Base-by-base conservation (phyloP, 2,113 vertebrate genomes). In the Pseudopodoces humilis region DNA sequence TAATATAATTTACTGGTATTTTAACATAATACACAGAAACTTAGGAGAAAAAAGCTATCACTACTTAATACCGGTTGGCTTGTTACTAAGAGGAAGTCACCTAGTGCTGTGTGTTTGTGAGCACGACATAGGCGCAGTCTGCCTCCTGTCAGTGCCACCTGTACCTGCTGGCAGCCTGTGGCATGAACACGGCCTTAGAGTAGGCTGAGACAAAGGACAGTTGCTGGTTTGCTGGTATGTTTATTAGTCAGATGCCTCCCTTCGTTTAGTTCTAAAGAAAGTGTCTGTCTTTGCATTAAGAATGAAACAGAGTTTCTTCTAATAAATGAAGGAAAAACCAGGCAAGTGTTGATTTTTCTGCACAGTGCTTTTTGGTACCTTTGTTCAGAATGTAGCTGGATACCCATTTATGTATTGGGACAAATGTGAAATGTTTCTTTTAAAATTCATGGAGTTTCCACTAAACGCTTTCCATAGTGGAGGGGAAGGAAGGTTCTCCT, bases 291-390 rank as follows among this genome's bases (percentile, higher is more conserved):
- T 44, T 83, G 20, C 15, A 10, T 64, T 71, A n/a, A 59, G 60
- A 81, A 30, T 23, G 27, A 41, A 76, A 68, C 22, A 19, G 41
- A 85, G 33, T 37, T 41, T 85, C 60, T 87, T 44, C 44, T 79
- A 37, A 62, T 39, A 41, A 71, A 17, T 22, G 23, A 79, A 22
- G 44, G 55, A 64, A 81, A 39, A 81, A n/a, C 44, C 19, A 55
- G 39, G 56, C 30, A 46, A 46, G 25, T 17, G 52, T 46, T 63
- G 78, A 11, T 63, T 89, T 78, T 84, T 31, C 43, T 80, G 53
- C 2, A 2, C 20, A 7, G 18, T 41, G 21, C 68, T 64, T 67
- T 22, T 52, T 0, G 0, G 35, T 59, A 2, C 28, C 52, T 92
- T 59, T 13, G 27, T 88, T 68, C 33, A 56, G 71, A 50, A 39